A percentile compares a stretch with the other conserved stretches of the same genome.
Evolutionary conservation across 2,113 vertebrate species (phyloP).

Genomic region (Formicarius rufipectus): DNA sequence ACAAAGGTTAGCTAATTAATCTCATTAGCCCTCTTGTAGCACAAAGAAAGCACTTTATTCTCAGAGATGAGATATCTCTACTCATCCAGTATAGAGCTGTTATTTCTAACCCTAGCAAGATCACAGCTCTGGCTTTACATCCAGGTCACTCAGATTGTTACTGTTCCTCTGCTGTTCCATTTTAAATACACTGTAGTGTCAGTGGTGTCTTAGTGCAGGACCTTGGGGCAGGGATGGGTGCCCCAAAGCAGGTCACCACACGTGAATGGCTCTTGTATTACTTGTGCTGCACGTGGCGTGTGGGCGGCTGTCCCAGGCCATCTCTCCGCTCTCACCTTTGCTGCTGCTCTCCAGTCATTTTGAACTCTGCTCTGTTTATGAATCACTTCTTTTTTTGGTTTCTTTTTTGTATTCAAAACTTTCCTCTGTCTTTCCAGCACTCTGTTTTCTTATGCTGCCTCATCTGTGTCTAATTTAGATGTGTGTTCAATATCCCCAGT

Average conservation of each 20-base stretch:
- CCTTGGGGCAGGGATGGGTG: neutral
- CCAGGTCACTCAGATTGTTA: rapidly evolving
- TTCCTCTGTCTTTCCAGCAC: neutral
- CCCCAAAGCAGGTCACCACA: neutral
- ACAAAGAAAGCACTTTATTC: neutral
- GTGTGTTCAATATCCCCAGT: neutral
- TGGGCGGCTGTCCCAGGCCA: neutral
- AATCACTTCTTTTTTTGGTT: neutral
- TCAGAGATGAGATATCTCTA: neutral
- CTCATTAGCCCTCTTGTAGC: neutral
- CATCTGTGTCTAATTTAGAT: neutral
- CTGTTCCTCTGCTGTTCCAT: neutral
- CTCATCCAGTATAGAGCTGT: neutral
- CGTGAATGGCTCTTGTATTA: neutral
- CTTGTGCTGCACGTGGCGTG: neutral
- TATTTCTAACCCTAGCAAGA: neutral
- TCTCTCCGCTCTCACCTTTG: neutral
- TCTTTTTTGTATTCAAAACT: neutral
- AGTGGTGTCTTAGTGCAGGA: neutral
- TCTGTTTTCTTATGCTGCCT: neutral
- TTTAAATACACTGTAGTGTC: neutral
- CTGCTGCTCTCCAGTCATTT: neutral
- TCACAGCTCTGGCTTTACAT: neutral
- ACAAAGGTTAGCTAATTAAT: neutral
- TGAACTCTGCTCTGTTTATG: neutral